Evolutionary conservation across 2,113 vertebrate genomes (phyloP).

Genomic region (Manacus vitellinus): DNA sequence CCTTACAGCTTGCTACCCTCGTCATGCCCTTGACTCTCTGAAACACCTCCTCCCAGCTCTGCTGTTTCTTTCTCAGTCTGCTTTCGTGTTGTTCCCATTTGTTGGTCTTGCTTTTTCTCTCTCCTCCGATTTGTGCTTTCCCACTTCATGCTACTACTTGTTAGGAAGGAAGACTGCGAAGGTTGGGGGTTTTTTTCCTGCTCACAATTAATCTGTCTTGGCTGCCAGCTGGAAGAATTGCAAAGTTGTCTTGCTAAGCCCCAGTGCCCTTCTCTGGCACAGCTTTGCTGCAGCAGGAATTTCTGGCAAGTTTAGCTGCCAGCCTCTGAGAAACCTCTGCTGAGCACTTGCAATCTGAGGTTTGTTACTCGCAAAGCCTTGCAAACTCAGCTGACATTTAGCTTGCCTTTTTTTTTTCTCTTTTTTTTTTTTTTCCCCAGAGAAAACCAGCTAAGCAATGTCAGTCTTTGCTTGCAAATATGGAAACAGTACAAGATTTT

Average conservation of each 20-base stretch:
- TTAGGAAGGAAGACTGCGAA: background rate
- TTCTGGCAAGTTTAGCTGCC: background rate
- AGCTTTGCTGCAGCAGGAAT: background rate
- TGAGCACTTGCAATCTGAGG: background rate
- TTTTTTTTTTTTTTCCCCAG: rapidly evolving
- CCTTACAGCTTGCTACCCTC: background rate
- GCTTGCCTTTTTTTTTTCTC: background rate
- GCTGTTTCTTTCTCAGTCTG: background rate
- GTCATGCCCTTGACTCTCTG: background rate
- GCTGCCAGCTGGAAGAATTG: background rate
- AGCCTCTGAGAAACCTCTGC: background rate
- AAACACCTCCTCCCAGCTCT: background rate
- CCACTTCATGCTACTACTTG: background rate
- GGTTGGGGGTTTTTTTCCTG: background rate
- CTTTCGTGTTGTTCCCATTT: background rate
- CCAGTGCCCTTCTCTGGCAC: background rate
- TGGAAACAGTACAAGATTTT: background rate
- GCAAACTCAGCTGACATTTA: background rate
- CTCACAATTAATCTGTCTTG: background rate
- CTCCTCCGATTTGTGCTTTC: background rate
- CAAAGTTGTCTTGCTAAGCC: background rate
- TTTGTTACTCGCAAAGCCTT: background rate
- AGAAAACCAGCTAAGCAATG: background rate
- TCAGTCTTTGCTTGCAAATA: background rate
- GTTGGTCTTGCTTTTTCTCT: background rate